Evolutionary conservation across 2,797 vertebrate species (phyloP), one percentile per base, ranked within the genome.

Genomic region (Anguilla obscura): DNA sequence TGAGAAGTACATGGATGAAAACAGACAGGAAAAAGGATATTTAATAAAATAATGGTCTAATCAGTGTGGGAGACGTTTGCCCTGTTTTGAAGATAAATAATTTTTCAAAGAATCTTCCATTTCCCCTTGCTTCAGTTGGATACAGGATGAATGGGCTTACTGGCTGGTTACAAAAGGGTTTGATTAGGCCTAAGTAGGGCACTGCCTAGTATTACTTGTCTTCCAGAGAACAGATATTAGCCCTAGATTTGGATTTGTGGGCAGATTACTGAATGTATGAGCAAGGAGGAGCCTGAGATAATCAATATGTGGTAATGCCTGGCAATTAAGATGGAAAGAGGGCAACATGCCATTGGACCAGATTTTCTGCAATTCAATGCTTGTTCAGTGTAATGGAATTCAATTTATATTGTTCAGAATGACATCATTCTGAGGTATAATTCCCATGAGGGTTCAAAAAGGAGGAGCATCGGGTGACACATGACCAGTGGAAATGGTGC

Each of bases 281-380:
- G 85, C 85, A 69, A 63, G 63, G 36, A 45, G 45, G 85, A n/a
- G 60, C 63, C 21, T 48, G 60, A 30, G 27, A 45, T n/a, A 24
- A 86, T 36, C 40, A 58, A 71, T 86, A n/a, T 71, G 60, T 71
- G 66, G 85, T 27, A 45, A 69, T 71, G 48, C 27, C 40, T 69
- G 48, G 21, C n/a, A 80, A 86, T 86, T 71, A 71, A 74, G 85
- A 63, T 69, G 66, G 63, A 40, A 86, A 86, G 33, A 66, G 58
- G 60, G 36, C 21, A 48, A 40, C 24, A 5, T 86, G 63, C 48
- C 85, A 86, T 45, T 30, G 66, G 60, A 71, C 76, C 6, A 80
- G 50, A 60, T n/a, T 74, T 10, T 30, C 27, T 33, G 69, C 12
- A 74, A 33, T 74, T 30, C 27, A 74, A 16, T 74, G 30, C 14